Percentiles rank a stretch among this genome's conserved stretches.
phyloP scores from a whole-genome alignment of 2,797 vertebrate species.

The Muraenolepis orangiensis region DNA sequence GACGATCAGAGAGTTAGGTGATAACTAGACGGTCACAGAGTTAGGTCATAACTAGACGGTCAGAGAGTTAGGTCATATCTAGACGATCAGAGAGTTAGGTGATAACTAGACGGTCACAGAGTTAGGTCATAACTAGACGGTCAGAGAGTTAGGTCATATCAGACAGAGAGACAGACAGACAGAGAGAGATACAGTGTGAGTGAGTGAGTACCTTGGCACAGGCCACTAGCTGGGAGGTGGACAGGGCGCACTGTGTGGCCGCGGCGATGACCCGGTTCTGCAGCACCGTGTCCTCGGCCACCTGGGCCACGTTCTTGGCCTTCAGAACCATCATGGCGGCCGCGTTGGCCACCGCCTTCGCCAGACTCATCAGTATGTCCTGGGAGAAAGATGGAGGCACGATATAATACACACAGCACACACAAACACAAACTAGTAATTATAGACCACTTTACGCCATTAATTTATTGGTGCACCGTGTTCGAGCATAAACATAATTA shows the following conservation, averaged over 20 bases:
- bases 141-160: no score
- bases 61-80: no score
- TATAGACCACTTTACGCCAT: neutral
- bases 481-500: neutral
- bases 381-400: conserved; percentile 39
- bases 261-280: conserved; percentile 89
- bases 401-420: neutral
- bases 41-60: no score
- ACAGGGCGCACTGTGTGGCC: conserved; percentile 86
- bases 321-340: conserved; percentile 89
- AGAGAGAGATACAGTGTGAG: neutral
- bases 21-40: no score
- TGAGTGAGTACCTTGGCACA: conserved; percentile 79
- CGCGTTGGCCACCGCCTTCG: conserved; percentile 91
- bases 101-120: no score
- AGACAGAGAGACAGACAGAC: no score
- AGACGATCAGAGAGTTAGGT: no score
- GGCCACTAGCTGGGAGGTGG: conserved; percentile 87
- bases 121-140: no score
- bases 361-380: conserved; percentile 96
- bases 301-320: conserved; percentile 87
- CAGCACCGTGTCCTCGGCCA: conserved; percentile 80
- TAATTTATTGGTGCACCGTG: neutral
- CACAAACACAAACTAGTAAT: neutral
- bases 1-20: no score